phyloP scores from a whole-genome alignment of 2,797 vertebrate species.

The Ptychadena robeensis region DNA sequence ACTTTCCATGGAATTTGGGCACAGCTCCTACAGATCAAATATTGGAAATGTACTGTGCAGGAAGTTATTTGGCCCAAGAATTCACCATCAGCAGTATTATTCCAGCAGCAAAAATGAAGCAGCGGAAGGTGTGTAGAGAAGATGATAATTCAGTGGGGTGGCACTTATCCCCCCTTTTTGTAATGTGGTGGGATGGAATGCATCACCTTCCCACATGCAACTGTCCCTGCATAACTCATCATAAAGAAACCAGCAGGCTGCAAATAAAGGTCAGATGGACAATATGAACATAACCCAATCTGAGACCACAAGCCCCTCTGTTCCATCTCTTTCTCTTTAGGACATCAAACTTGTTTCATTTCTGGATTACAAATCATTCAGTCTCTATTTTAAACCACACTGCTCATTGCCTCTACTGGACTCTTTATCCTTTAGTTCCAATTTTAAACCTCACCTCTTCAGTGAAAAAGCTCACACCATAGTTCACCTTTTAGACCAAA shows the following conservation, averaged over 20 bases:
- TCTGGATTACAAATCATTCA: neutral
- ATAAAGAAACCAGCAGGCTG: neutral
- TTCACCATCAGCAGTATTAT: neutral
- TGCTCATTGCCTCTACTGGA: neutral
- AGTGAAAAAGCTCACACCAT: too few species aligned
- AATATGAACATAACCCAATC: neutral
- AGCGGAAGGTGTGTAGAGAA: neutral
- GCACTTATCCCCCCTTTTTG: neutral
- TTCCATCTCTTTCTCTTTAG: neutral
- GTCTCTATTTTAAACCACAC: too few species aligned
- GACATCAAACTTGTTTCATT: neutral
- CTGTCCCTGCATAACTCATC: neutral
- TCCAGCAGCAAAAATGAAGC: conserved; percentile 1
- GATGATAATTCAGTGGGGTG: neutral
- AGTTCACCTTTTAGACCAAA: neutral
- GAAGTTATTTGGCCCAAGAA: conserved; percentile 59
- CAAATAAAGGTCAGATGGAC: neutral
- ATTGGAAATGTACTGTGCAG: conserved; percentile 59
- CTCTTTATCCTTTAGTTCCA: neutral
- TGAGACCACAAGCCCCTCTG: too few species aligned
- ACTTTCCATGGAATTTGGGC: conserved; percentile 41
- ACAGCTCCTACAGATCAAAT: conserved; percentile 36
- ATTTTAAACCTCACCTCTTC: too few species aligned
- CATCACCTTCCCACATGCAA: neutral
- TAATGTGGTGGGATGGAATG: too few species aligned